These are phyloP conservation scores for Schizopygopsis pylzovi DNA, from an alignment of 2,797 vertebrate genomes.

Conservation along the genomic window DNA sequence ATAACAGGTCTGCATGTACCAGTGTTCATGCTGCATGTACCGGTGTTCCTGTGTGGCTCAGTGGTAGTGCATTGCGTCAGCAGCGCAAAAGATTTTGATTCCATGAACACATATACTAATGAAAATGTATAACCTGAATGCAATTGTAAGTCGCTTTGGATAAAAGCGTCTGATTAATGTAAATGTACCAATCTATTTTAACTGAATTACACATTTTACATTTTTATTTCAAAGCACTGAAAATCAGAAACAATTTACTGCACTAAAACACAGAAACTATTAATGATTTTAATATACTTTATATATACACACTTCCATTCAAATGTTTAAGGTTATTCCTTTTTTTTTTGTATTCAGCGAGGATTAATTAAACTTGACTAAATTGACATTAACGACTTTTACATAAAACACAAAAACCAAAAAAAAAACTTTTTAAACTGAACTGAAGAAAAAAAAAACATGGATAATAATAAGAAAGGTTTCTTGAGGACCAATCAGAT, in stretches of 20 bases:
- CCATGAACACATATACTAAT: too few relatives aligned
- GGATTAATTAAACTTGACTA: not conserved
- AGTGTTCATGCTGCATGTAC: too few relatives aligned
- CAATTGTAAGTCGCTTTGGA: too few relatives aligned
- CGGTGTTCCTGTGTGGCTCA: too few relatives aligned
- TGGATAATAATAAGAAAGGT: not conserved
- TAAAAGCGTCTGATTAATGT: too few relatives aligned
- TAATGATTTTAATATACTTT: not conserved
- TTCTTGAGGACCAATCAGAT: not conserved
- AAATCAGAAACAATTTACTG: not conserved
- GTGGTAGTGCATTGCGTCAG: too few relatives aligned
- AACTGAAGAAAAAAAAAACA: not conserved
- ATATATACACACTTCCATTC: not conserved
- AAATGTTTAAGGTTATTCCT: not conserved
- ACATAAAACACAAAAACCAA: not conserved
- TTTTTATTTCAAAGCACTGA: not conserved
- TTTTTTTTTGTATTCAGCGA: not conserved
- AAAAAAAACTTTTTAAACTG: not conserved
- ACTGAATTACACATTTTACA: not conserved
- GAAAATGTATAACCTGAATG: too few relatives aligned
- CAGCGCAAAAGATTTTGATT: too few relatives aligned
- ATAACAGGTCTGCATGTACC: not conserved
- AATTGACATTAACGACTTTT: not conserved
- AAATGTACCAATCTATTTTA: not conserved
- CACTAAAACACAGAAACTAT: not conserved